Percentiles rank a stretch among this genome's conserved stretches.
Conservation (phyloP, 2,113 vertebrate genomes). For the Pterocles burchelli region DNA sequence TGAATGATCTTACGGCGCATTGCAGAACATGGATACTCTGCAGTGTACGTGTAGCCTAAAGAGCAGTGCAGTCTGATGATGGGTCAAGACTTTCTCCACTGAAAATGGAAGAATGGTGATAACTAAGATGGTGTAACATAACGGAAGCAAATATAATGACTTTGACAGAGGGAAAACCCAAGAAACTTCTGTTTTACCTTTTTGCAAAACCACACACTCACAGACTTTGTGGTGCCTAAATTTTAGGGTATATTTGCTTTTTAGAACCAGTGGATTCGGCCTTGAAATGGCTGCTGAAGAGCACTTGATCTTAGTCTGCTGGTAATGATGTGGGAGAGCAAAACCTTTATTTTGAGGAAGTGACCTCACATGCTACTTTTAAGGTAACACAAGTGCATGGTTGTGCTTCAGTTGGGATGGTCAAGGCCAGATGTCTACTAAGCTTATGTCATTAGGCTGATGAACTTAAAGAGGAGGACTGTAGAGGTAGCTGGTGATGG, state of each 20-base stretch:
- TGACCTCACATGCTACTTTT: background rate
- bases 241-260: background rate
- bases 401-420: background rate
- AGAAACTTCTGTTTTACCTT: background rate
- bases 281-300: background rate
- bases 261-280: background rate
- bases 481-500: background rate
- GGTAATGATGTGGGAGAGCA: background rate
- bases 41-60: background rate
- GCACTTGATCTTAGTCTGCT: background rate
- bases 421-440: background rate
- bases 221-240: background rate
- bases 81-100: background rate
- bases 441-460: constrained; percentile 18
- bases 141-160: fast-evolving
- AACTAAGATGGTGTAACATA: background rate
- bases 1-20: background rate
- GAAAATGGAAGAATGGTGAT: background rate
- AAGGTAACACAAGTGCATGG: background rate
- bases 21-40: background rate
- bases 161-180: background rate
- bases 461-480: background rate
- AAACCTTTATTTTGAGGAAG: constrained; percentile 5
- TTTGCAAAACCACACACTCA: background rate
- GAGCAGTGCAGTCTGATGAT: background rate